Evolutionary conservation across 1,140 invertebrate genomes (phyloP).

Genomic region (Nasonia giraulti): DNA sequence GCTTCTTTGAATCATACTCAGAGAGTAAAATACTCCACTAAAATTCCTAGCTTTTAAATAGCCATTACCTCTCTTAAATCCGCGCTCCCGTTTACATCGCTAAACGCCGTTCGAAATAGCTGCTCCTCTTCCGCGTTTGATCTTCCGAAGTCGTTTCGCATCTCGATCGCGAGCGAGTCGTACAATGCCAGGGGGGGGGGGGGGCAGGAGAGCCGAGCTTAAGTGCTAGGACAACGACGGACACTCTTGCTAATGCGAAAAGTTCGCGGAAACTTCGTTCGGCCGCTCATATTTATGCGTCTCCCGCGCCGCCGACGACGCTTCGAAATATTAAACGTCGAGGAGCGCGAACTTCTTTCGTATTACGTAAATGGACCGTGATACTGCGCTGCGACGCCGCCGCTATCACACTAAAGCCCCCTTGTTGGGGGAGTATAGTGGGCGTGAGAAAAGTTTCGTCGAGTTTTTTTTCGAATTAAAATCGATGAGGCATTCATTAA

Average conservation of each 20-base stretch:
- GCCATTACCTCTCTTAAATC: neutral
- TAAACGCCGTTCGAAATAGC: constrained; percentile 18
- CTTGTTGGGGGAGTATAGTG: neutral
- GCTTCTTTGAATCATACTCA: neutral
- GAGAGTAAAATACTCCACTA: no score
- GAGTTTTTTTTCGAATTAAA: no score
- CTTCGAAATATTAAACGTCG: constrained; percentile 36
- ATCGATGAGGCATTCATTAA: no score
- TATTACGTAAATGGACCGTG: neutral
- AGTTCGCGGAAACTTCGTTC: constrained; percentile 11
- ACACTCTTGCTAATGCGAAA: constrained; percentile 58
- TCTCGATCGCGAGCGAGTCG: neutral
- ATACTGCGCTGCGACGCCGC: no score
- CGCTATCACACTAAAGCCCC: neutral
- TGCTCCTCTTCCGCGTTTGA: neutral
- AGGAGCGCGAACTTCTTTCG: neutral
- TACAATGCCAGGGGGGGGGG: neutral
- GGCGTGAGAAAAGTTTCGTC: no score
- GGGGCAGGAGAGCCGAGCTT: no score
- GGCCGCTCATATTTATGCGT: constrained; percentile 21
- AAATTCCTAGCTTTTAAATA: neutral
- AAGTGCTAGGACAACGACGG: neutral
- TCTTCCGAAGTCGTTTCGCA: neutral
- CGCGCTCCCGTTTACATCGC: constrained; percentile 10
- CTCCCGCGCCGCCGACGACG: neutral